Evolutionary conservation across 2,797 vertebrate species (phyloP), one percentile per base, ranked within the genome.

Genomic region (Schizopygopsis pylzovi): DNA sequence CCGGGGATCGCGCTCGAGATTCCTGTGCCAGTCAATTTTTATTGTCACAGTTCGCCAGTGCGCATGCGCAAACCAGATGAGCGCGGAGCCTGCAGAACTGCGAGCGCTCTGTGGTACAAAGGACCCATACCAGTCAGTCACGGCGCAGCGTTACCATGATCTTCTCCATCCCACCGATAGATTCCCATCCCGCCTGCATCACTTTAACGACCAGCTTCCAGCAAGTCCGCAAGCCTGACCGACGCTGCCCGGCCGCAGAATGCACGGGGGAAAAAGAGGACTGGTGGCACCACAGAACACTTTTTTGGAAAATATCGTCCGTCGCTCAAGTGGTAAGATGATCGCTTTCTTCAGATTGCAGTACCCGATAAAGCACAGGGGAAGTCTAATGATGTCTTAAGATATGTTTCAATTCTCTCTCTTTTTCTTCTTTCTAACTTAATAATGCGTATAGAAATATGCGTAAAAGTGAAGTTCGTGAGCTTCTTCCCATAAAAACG

Each of bases 281-380:
- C 94, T 98, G 95, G 98, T 99, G 95, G 98, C 98, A 92, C 98
- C 98, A 90, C 98, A 99, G 94, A 99, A 99, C 94, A 99, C 98
- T 78, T 99, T 99, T 90, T 92, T 99, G 96, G 98, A 99, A 92
- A 99, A 99, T 89, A 98, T 99, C 83, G 98, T 98, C 94, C 94
- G 98, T 90, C 96, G 98, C 87, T 98, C 98, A 75, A 99, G 97
- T 88, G 98, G 98, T 99, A 93, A 95, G 95, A 85, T 82, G 80
- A 63, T 72, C 25, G 10, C 22, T 75, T 86, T 87, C 56, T 84
- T 84, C 70, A 85, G 49, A 86, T 67, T 75, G 65, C 65, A 56
- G 61, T 37, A 56, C 59, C 37, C 18, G 33, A 71, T 54, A 71
- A 85, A 63, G 67, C 43, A 67, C 49, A 11, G 22, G 28, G n/a